These are phyloP conservation scores for Dryas iulia DNA, from an alignment of 1,140 invertebrate genomes.

Conservation along the genomic window DNA sequence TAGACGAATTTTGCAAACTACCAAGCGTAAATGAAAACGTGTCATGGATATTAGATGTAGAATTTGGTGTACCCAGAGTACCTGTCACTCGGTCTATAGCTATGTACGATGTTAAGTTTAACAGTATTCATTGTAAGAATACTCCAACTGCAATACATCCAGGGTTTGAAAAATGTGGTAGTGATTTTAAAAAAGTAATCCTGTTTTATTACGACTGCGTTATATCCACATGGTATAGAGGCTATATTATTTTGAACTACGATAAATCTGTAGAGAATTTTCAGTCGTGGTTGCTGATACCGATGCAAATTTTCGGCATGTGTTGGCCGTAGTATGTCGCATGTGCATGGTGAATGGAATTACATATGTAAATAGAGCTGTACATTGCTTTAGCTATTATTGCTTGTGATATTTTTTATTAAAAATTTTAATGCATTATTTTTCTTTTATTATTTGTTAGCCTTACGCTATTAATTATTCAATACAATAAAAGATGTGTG, in stretches of 20 bases:
- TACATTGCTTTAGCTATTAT: constrained; percentile 5
- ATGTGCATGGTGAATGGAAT: constrained; percentile 15
- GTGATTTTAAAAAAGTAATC: constrained; percentile 45
- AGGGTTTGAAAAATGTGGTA: constrained; percentile 51
- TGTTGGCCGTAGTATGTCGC: constrained; percentile 52
- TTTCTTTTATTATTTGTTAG: constrained; percentile 14
- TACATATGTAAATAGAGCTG: constrained; percentile 22
- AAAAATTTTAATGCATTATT: constrained; percentile 14
- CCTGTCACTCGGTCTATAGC: constrained; percentile 44
- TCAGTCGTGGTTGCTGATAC: constrained; percentile 49
- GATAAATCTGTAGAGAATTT: constrained; percentile 59
- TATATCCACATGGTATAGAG: constrained; percentile 54
- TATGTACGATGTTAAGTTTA: constrained; percentile 53
- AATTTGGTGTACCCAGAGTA: constrained; percentile 52
- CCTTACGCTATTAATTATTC: not conserved
- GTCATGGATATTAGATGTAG: constrained; percentile 60
- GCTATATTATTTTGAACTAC: constrained; percentile 42
- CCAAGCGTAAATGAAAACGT: constrained; percentile 40
- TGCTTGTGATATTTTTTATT: constrained; percentile 14
- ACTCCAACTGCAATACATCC: constrained; percentile 51
- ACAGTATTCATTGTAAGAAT: constrained; percentile 56
- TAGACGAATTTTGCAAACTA: constrained; percentile 61
- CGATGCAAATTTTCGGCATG: constrained; percentile 60
- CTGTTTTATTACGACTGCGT: constrained; percentile 57
- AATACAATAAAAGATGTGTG: too few relatives aligned